Evolutionary conservation across 2,888 invertebrate genomes (phyloP).

Genomic region (Meliscaeva auricollis): DNA sequence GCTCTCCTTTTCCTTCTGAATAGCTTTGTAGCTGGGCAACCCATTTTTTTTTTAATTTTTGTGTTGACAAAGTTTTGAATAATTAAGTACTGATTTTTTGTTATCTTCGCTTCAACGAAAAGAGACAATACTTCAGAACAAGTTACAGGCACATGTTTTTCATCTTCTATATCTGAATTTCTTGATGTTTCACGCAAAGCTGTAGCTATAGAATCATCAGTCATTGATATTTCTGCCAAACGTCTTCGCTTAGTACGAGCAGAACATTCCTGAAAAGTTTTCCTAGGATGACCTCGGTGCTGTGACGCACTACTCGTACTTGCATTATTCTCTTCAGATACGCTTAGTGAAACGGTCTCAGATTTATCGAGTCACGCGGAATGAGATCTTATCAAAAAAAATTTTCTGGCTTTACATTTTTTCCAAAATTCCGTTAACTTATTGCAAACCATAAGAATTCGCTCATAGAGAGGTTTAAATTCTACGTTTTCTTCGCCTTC

Average conservation of each 20-base stretch:
- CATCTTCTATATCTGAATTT: slow-evolving; percentile 20
- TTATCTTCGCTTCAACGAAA: not conserved
- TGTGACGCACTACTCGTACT: slow-evolving; percentile 13
- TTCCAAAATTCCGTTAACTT: slow-evolving; percentile 21
- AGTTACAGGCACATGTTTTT: not conserved
- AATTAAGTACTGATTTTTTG: not conserved
- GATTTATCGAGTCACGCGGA: slow-evolving; percentile 10
- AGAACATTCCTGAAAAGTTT: slow-evolving; percentile 29
- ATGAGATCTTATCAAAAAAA: not conserved
- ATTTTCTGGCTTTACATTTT: slow-evolving; percentile 12
- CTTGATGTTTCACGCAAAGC: slow-evolving; percentile 27
- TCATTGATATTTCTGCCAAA: slow-evolving; percentile 19
- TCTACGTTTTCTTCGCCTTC: not conserved
- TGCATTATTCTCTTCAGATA: too few species aligned
- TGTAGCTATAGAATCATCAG: slow-evolving; percentile 26
- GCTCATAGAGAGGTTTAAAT: slow-evolving; percentile 34
- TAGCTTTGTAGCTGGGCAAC: slow-evolving; percentile 6
- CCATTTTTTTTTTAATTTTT: slow-evolving; percentile 12
- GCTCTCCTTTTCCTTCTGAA: not conserved
- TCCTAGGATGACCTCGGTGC: slow-evolving; percentile 24
- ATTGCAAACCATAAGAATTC: slow-evolving; percentile 29
- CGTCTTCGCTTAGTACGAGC: slow-evolving; percentile 33
- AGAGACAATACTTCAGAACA: not conserved
- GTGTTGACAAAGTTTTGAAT: not conserved
- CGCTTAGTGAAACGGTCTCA: slow-evolving; percentile 19